Evolutionary conservation across 2,113 vertebrate species (phyloP), one percentile per base, ranked within the genome.

Genomic region (Muntiacus reevesi): DNA sequence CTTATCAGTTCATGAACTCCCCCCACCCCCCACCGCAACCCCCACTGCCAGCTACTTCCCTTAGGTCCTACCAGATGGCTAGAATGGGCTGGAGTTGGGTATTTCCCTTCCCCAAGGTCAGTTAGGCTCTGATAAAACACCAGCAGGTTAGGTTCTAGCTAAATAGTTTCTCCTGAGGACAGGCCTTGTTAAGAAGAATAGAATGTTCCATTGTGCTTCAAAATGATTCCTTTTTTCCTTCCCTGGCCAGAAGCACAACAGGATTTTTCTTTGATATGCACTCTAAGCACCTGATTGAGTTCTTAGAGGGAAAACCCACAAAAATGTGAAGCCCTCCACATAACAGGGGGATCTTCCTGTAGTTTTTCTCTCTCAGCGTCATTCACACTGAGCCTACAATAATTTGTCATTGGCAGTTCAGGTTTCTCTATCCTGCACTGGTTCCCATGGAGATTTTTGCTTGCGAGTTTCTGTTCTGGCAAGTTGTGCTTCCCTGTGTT

Each of bases 1-100:
- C 27, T 54, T 86, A 36, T 81, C 50, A 43, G 7, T 40, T 21
- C 79, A 23, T n/a, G 43, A 47, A 78, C 76, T 47, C 2, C 25
- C 3, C 12, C 3, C 19, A 0, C 30, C 27, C 1, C 7, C 19
- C 4, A 1, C 30, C 27, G 0, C 7, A 43, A 2, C 19, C 1
- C 3, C 13, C 11, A 3, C 33, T 6, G 1, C 15, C 7, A 47
- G 15, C 15, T 33, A 19, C 8, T 71, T 40, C 3, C 21, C 17
- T 4, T 57, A 36, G n/a, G 6, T 27, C 59, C n/a, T 21, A 62
- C n/a, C 36, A 52, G 50, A 57, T 30, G 47, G 74, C 54, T 55
- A 23, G 15, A 33, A 52, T 1, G 25, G 43, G 25, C 27, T 14
- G 21, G 64, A 67, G 36, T 7, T 54, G 17, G 19, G 30, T 23